Conservation (phyloP, 2,888 invertebrate genomes). For the Eupithecia tripunctaria region DNA sequence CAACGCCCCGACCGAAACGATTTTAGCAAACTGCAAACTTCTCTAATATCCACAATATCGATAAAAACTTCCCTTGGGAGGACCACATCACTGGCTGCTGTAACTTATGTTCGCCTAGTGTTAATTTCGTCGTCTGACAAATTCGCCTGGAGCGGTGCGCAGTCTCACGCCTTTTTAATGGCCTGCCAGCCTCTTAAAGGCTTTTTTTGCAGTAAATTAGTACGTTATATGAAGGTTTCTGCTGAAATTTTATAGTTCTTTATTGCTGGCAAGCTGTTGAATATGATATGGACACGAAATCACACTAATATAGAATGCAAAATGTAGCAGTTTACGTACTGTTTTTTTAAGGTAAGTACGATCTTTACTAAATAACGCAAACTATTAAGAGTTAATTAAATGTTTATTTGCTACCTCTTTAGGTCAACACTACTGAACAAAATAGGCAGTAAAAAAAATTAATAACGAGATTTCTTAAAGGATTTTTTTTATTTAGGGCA, state of each 20-base stretch:
- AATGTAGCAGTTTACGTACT: too few species aligned
- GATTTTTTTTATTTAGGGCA: too few species aligned
- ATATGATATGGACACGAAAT: neutral
- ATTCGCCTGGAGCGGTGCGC: conserved; percentile 64
- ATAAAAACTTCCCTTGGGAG: conserved; percentile 54
- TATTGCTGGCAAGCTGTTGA: conserved; percentile 6
- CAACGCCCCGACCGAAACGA: conserved; percentile 4
- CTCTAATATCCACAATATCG: conserved; percentile 51
- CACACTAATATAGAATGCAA: neutral
- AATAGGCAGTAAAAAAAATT: too few species aligned
- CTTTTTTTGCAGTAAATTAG: conserved; percentile 56
- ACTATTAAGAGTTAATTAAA: too few species aligned
- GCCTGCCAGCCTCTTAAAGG: conserved; percentile 46
- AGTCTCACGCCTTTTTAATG: conserved; percentile 57
- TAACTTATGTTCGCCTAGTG: conserved; percentile 76
- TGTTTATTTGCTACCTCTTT: too few species aligned
- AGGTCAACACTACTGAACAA: too few species aligned
- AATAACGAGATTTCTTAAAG: too few species aligned
- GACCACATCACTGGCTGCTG: conserved; percentile 45
- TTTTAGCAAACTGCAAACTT: conserved; percentile 21
- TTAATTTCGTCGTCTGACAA: conserved; percentile 78
- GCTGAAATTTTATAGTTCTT: neutral
- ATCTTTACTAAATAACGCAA: too few species aligned
- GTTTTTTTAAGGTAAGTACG: too few species aligned
- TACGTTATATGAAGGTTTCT: conserved; percentile 35